These are phyloP conservation scores for Marronus borbonicus DNA, from an alignment of 2,888 invertebrate species.

Conservation along the genomic window DNA sequence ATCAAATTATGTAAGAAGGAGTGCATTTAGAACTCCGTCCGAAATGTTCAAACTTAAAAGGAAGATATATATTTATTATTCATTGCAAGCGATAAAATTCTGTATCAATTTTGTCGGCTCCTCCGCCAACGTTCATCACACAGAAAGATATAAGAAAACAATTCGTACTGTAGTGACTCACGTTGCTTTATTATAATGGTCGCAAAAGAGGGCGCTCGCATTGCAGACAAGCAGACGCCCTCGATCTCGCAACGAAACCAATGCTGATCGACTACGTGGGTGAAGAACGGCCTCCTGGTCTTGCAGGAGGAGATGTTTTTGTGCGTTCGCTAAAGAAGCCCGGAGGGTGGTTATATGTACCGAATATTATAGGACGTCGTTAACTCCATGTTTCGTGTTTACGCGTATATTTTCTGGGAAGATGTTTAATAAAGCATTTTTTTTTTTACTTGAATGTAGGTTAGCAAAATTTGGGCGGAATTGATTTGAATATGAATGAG, in stretches of 20 bases:
- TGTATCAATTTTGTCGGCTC: slow-evolving; percentile 26
- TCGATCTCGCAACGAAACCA: slow-evolving; percentile 13
- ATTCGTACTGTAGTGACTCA: slow-evolving; percentile 15
- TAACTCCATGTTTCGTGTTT: slow-evolving; percentile 22
- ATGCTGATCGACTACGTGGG: slow-evolving; percentile 38
- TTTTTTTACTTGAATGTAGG: slow-evolving; percentile 24
- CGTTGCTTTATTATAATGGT: slow-evolving; percentile 36
- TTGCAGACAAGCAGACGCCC: slow-evolving; percentile 32
- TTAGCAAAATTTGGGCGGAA: slow-evolving; percentile 4
- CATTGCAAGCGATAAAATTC: slow-evolving; percentile 27
- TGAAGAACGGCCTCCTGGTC: slow-evolving; percentile 38
- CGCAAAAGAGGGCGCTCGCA: slow-evolving; percentile 19
- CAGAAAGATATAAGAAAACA: slow-evolving; percentile 19
- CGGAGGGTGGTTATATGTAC: slow-evolving; percentile 24
- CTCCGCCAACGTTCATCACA: not conserved
- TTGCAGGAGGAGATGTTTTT: slow-evolving; percentile 22
- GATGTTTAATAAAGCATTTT: slow-evolving; percentile 4
- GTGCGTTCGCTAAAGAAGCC: not conserved
- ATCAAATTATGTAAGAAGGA: slow-evolving; percentile 3
- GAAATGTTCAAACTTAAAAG: slow-evolving; percentile 14
- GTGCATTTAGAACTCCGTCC: slow-evolving; percentile 3
- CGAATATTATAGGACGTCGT: slow-evolving; percentile 15
- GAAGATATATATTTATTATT: slow-evolving; percentile 7
- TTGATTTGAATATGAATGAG: not conserved
- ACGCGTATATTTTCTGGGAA: not conserved